Evolutionary conservation across 2,113 vertebrate species (phyloP).

Genomic region (Globicephala melas): DNA sequence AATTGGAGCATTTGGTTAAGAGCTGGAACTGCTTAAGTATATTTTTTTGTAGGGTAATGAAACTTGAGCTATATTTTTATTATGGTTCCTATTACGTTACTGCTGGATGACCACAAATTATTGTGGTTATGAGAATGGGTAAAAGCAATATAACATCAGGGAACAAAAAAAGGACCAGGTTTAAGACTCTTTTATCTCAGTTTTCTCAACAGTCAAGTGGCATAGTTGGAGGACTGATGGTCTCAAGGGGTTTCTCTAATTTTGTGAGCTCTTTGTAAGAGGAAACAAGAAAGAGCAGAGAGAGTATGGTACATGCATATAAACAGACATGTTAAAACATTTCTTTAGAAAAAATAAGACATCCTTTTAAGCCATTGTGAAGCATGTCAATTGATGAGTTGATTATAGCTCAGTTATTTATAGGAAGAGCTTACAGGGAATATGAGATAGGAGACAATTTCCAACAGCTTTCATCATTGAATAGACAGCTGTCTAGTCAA

Average conservation of each 20-base stretch:
- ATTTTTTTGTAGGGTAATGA: not conserved
- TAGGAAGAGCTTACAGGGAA: not conserved
- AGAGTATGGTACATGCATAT: not conserved
- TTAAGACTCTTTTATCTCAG: not conserved
- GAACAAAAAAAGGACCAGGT: not conserved
- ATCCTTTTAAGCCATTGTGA: not conserved
- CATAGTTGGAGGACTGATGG: not conserved
- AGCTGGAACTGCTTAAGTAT: not conserved
- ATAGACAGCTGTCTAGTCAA: conserved; percentile 30
- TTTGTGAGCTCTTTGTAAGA: not conserved
- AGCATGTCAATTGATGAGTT: not conserved
- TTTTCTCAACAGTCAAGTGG: not conserved
- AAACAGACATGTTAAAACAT: not conserved
- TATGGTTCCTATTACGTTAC: not conserved
- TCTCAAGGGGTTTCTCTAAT: not conserved
- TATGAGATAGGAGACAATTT: conserved; percentile 32
- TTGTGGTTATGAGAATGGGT: not conserved
- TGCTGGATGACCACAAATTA: not conserved
- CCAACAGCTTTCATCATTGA: not conserved
- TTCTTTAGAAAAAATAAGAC: conserved; percentile 5
- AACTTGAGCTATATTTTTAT: conserved; percentile 29
- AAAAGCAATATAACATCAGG: not conserved
- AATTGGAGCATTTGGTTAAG: not conserved
- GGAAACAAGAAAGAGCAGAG: not conserved
- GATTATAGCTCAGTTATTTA: conserved; percentile 4